Conservation (phyloP, 2,888 invertebrate species). For the Caenorhabditis sp. region DNA sequence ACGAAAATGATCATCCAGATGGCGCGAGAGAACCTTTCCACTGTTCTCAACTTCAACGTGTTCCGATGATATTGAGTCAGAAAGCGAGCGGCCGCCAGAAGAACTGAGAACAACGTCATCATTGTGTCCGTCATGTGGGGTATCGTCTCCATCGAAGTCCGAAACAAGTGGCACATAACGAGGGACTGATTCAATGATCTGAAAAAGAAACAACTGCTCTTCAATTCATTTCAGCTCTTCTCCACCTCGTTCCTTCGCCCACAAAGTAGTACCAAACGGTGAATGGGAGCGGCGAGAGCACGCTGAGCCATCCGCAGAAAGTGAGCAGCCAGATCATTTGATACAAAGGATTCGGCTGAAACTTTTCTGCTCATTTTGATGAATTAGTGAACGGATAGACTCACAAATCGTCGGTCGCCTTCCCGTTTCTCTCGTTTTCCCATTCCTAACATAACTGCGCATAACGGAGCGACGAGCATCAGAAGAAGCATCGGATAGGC, state of each 20-base stretch:
- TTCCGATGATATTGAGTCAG: constrained; percentile 78
- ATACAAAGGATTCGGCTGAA: constrained; percentile 77
- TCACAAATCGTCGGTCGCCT: constrained; percentile 76
- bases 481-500: constrained; percentile 77
- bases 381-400: constrained; percentile 35
- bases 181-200: constrained; percentile 76
- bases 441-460: constrained; percentile 78
- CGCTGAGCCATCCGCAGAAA: constrained; percentile 76
- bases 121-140: constrained; percentile 77
- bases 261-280: constrained; percentile 78
- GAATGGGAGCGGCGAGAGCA: constrained; percentile 76
- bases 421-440: constrained; percentile 78
- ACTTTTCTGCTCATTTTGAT: too few relatives aligned
- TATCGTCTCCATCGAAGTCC: constrained; percentile 76
- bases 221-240: not conserved
- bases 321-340: constrained; percentile 78
- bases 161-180: constrained; percentile 77
- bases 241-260: constrained; percentile 72
- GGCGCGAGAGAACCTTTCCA: constrained; percentile 77
- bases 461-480: constrained; percentile 74
- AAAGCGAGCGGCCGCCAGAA: constrained; percentile 76
- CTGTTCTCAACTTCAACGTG: constrained; percentile 76
- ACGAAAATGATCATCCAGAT: constrained; percentile 78
- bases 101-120: constrained; percentile 77
- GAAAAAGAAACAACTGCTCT: too few relatives aligned